Evolutionary conservation across 2,113 vertebrate species (phyloP).

Genomic region (Marmota monax): DNA sequence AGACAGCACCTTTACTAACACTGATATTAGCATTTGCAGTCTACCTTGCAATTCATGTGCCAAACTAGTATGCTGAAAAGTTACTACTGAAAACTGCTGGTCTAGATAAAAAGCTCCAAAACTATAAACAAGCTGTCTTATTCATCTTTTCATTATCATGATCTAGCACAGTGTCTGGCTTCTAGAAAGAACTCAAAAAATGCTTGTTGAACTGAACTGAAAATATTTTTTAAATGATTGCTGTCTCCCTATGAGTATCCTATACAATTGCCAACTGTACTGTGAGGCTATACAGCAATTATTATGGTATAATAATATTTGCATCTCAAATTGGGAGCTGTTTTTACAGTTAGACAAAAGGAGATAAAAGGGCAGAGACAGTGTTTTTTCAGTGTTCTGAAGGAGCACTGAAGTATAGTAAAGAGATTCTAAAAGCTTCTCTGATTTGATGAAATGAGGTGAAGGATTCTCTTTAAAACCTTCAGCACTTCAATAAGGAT

Average conservation of each 20-base stretch:
- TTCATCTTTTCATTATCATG: neutral
- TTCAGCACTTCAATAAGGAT: neutral
- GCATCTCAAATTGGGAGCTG: neutral
- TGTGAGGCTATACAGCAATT: neutral
- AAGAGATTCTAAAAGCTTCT: neutral
- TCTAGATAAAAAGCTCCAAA: neutral
- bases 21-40: neutral
- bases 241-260: neutral
- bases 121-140: neutral
- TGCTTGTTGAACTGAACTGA: neutral
- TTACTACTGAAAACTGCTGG: neutral
- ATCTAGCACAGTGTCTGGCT: neutral
- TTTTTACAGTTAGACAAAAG: neutral
- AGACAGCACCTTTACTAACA: neutral
- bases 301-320: neutral
- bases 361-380: neutral
- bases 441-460: neutral
- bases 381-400: neutral
- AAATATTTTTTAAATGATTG: slow-evolving; percentile 15
- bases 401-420: neutral
- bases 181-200: neutral
- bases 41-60: neutral
- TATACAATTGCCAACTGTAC: neutral
- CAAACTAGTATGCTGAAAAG: neutral
- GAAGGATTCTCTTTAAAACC: neutral